Conservation (phyloP, 2,888 invertebrate genomes). For the Melanotus villosus region DNA sequence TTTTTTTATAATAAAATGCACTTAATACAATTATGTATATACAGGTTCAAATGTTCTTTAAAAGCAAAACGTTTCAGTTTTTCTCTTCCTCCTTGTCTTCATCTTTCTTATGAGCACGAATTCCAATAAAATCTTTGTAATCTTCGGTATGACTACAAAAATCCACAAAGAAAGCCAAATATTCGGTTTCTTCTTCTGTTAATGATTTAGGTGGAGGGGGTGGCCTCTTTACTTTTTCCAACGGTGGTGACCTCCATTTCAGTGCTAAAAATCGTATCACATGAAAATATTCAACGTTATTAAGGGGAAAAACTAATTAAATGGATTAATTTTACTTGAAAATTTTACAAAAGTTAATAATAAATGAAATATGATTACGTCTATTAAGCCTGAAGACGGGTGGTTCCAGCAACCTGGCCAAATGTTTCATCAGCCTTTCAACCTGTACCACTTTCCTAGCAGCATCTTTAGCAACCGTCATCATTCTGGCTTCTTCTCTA, state of each 20-base stretch:
- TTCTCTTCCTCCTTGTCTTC: neutral
- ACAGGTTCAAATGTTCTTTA: too few relatives aligned
- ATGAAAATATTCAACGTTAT: neutral
- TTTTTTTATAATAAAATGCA: too few relatives aligned
- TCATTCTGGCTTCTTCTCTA: constrained; percentile 69
- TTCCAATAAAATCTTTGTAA: constrained; percentile 20
- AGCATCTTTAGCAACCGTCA: constrained; percentile 72
- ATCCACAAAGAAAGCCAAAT: constrained; percentile 62
- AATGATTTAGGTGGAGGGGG: constrained; percentile 56
- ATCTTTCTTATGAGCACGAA: constrained; percentile 21
- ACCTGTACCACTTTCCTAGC: constrained; percentile 72
- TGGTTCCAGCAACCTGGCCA: constrained; percentile 68
- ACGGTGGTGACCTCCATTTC: constrained; percentile 61
- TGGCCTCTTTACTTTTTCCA: constrained; percentile 53
- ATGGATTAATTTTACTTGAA: neutral
- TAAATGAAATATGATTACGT: too few relatives aligned
- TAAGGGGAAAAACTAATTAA: neutral
- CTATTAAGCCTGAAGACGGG: constrained; percentile 53
- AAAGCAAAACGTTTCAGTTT: too few relatives aligned
- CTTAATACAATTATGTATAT: too few relatives aligned
- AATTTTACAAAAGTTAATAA: too few relatives aligned
- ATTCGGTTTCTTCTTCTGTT: constrained; percentile 59
- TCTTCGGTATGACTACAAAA: constrained; percentile 53
- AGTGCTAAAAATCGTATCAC: constrained; percentile 52
- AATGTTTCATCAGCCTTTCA: constrained; percentile 67